These are phyloP conservation scores for Calidris pygmaea DNA, from an alignment of 2,113 vertebrate species.

Conservation along the genomic window DNA sequence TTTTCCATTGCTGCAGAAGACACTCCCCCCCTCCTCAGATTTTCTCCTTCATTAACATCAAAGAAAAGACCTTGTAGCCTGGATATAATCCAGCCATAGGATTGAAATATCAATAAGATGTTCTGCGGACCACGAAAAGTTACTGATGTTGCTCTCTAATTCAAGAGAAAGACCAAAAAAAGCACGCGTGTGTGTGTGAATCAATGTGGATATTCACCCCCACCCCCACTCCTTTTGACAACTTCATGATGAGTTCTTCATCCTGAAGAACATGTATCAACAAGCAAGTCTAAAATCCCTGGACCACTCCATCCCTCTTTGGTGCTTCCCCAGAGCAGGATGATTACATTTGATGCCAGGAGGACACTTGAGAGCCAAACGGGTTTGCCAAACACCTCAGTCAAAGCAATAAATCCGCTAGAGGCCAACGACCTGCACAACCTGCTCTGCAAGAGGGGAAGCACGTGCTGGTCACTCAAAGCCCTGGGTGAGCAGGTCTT, in stretches of 20 bases:
- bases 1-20: background rate
- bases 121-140: background rate
- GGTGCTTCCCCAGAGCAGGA: background rate
- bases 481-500: background rate
- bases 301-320: background rate
- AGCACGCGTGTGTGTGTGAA: accelerated
- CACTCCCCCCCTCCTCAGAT: no score
- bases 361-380: background rate
- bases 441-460: background rate
- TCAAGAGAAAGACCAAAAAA: background rate
- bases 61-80: background rate
- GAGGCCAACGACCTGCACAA: background rate
- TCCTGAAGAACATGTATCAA: background rate
- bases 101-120: background rate
- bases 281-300: background rate
- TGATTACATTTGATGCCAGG: background rate
- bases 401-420: background rate
- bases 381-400: accelerated
- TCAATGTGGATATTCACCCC: background rate
- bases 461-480: background rate
- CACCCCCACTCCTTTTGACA: background rate
- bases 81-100: background rate
- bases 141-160: background rate
- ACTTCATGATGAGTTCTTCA: background rate
- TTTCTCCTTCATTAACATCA: background rate